phyloP scores from a whole-genome alignment of 2,113 vertebrate genomes.

The Corydoras sp. region DNA sequence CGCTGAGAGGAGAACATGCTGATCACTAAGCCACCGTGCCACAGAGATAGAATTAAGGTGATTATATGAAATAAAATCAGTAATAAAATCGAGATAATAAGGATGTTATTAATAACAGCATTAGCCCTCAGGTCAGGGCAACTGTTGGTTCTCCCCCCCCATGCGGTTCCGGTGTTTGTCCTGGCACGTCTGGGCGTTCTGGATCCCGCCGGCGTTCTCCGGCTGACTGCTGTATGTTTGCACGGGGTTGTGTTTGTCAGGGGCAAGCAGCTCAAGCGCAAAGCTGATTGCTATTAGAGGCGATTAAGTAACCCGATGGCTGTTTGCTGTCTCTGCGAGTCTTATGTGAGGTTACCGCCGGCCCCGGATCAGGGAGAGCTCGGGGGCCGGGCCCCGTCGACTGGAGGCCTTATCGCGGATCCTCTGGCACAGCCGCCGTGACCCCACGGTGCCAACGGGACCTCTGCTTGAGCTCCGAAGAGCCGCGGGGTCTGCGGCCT shows the following conservation, averaged over 20 bases:
- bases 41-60: no score
- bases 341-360: slow-evolving; percentile 24
- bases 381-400: slow-evolving; percentile 41
- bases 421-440: slow-evolving; percentile 42
- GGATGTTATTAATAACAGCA: no score
- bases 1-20: no score
- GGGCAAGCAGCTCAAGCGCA: slow-evolving; percentile 33
- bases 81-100: no score
- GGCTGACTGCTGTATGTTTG: slow-evolving; percentile 34
- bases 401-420: slow-evolving; percentile 45
- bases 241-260: slow-evolving; percentile 25
- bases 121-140: no score
- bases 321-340: slow-evolving; percentile 39
- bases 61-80: no score
- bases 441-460: slow-evolving; percentile 47
- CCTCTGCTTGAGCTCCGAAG: slow-evolving; percentile 44
- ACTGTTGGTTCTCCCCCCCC: no score
- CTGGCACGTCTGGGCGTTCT: slow-evolving; percentile 3
- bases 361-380: slow-evolving; percentile 38
- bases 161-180: not conserved
- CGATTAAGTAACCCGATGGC: slow-evolving; percentile 45
- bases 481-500: slow-evolving; percentile 47
- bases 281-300: slow-evolving; percentile 42
- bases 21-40: no score
- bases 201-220: slow-evolving; percentile 17